Evolutionary conservation across 1,140 invertebrate genomes (phyloP).

Genomic region (Papilio polytes): DNA sequence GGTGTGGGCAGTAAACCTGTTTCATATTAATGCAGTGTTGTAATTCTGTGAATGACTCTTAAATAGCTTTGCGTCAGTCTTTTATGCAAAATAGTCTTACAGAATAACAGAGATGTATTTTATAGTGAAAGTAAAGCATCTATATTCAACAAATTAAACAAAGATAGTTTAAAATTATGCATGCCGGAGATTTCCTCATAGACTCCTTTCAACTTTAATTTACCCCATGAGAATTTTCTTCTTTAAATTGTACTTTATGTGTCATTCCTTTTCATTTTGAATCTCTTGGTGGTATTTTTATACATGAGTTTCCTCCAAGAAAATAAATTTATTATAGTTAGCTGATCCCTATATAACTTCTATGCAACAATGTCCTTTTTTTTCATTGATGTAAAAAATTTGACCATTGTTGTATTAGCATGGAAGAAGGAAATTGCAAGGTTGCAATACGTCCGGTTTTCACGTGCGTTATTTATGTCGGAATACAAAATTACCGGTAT

Average conservation of each 20-base stretch:
- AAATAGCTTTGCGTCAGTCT: slow-evolving; percentile 19
- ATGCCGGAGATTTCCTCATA: no score
- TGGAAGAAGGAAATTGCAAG: background rate
- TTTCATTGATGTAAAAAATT: background rate
- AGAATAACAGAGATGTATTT: background rate
- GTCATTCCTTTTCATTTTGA: background rate
- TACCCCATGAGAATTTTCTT: no score
- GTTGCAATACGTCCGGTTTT: slow-evolving; percentile 31
- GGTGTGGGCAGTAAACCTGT: slow-evolving; percentile 34
- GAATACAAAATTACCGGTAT: slow-evolving; percentile 2
- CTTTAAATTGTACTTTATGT: no score
- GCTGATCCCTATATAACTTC: no score
- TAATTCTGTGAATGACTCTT: slow-evolving; percentile 32
- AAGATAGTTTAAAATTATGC: no score
- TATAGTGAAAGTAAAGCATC: background rate
- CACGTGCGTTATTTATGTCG: background rate
- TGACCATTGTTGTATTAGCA: background rate
- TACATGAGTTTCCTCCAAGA: background rate
- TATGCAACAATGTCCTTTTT: no score
- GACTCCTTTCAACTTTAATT: no score
- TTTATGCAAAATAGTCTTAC: slow-evolving; percentile 31
- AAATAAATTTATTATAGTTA: no score
- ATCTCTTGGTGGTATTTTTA: background rate
- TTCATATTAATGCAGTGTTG: slow-evolving; percentile 40
- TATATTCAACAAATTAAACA: no score